Evolutionary conservation across 1,140 invertebrate species (phyloP).

Genomic region (Pogonomyrmex californicus): DNA sequence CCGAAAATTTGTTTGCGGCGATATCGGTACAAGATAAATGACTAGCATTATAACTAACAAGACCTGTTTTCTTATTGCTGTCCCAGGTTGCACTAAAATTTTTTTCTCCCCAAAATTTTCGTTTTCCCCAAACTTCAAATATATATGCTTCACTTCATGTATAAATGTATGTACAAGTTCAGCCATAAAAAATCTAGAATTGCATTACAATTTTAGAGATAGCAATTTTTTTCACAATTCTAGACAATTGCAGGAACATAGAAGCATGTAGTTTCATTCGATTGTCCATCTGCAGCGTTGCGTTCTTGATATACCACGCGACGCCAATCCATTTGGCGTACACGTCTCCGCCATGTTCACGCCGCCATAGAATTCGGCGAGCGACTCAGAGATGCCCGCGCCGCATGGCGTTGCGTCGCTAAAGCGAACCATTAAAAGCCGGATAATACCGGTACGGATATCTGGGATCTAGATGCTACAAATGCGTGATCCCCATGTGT

Average conservation of each 20-base stretch:
- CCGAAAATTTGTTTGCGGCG: background rate
- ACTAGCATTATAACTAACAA: too few relatives aligned
- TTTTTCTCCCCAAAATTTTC: too few relatives aligned
- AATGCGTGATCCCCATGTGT: background rate
- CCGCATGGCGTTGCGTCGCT: background rate
- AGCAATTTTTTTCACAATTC: background rate
- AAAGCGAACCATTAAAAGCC: background rate
- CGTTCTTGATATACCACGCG: background rate
- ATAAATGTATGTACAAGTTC: too few relatives aligned
- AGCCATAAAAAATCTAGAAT: background rate
- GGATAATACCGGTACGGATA: background rate
- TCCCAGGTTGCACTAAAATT: too few relatives aligned
- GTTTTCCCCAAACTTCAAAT: too few relatives aligned
- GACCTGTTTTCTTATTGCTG: too few relatives aligned
- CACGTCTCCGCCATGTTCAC: conserved; percentile 5
- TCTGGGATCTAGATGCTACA: background rate
- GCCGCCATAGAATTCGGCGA: background rate
- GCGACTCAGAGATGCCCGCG: background rate
- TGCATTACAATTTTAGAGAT: background rate
- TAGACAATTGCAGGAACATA: background rate
- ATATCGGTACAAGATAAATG: background rate
- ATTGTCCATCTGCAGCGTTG: background rate
- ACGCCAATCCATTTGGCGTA: conserved; percentile 15
- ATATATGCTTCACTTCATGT: too few relatives aligned
- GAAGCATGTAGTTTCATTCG: background rate